Evolutionary conservation across 2,797 vertebrate genomes (phyloP).

Genomic region (Limosa lapponica): DNA sequence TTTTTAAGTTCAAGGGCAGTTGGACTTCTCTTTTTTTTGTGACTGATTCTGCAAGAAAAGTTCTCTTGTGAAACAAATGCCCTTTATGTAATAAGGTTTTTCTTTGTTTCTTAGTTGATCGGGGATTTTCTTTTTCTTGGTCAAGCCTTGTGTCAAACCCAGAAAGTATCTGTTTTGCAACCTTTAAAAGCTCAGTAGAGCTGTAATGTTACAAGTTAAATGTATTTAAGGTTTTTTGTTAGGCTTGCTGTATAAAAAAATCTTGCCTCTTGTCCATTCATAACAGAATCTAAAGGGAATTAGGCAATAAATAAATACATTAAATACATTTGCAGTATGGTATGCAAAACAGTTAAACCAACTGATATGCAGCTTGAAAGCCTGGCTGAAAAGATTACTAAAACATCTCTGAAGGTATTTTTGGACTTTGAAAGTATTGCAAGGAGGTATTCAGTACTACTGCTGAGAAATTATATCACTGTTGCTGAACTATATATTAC

Average conservation of each 20-base stretch:
- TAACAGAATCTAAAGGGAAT: constrained; percentile 29
- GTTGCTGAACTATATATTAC: neutral
- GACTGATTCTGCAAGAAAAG: neutral
- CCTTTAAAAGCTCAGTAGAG: neutral
- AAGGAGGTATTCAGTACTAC: neutral
- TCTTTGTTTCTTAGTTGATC: neutral
- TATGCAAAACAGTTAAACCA: constrained; percentile 20
- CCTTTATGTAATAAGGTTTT: neutral
- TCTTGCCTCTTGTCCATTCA: constrained; percentile 7
- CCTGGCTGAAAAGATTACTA: neutral
- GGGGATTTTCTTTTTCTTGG: neutral
- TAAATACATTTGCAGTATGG: constrained; percentile 6
- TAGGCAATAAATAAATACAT: constrained; percentile 46
- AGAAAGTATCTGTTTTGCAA: neutral
- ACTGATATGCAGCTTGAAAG: neutral
- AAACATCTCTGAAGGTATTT: constrained; percentile 8
- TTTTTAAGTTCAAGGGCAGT: neutral
- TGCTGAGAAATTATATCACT: neutral
- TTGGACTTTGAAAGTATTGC: constrained; percentile 32
- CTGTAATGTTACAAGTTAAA: neutral
- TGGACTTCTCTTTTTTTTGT: neutral
- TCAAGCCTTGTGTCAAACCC: neutral
- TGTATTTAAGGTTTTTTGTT: neutral
- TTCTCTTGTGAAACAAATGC: neutral
- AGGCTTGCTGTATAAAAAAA: constrained; percentile 8